Evolutionary conservation across 2,888 invertebrate species (phyloP), one percentile per base, ranked within the genome.

Genomic region (Phorcus lineatus): DNA sequence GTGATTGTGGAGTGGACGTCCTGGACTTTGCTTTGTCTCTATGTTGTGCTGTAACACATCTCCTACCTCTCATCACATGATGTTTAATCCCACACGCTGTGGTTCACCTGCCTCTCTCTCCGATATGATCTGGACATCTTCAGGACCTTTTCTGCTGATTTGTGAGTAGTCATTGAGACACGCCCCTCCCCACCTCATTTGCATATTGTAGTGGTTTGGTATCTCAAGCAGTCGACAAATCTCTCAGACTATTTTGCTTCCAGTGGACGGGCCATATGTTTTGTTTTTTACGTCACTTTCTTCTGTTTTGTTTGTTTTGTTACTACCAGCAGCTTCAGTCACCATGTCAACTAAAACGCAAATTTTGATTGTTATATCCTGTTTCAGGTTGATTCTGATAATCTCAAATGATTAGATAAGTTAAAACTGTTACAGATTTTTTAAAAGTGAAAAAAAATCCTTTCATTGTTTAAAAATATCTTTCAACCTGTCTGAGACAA

Each of bases 261-360:
- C 28, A 54, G 55, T 53, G 24, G 31, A 76, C 16, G 53, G 76
- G 22, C n/a, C 28, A 13, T 52, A 19, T 74, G 24, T 74, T 53
- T 74, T 47, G 31, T 74, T 53, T 74, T 7, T 74, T 47, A n/a
- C 47, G 22, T 52, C 53, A 74, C 74, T 74, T 52, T 28, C 13
- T 17, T 22, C 22, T 74, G 52, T 54, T 76, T 76, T 53, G 28
- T 53, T 76, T 54, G 28, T 74, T 74, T 74, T 47, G 19, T 19
- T 74, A 40, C 31, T 54, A 31, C 76, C 76, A 76, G 76, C 76
- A 76, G 76, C 53, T 74, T 74, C 53, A 74, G 40, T 74, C 53
- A 74, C 74, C 47, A 74, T 74, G 53, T 36, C 13, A 36, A 31
- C 57, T 57, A n/a, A 19, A 24, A 7, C 24, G 4, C 2, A 57